Evolutionary conservation across 53 echinoderm and acorn worm genomes (phyloP), one percentile per base, ranked within the genome.

Genomic region (Paracentrotus lividus): DNA sequence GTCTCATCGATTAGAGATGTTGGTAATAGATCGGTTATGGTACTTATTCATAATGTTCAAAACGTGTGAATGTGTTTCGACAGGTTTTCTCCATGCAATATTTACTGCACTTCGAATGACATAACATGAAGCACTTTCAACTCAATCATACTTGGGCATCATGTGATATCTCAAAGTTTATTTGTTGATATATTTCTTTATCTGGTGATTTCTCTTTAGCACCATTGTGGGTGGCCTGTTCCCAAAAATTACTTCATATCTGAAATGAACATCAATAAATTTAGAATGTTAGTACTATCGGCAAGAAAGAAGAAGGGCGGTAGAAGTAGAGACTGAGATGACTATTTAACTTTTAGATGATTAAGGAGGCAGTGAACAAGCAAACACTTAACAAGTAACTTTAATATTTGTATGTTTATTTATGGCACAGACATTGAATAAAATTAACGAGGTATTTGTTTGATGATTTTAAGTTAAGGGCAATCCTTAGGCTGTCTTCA

Each of bases 371-470:
- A 33, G 67, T 12, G 2, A 67, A 32, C 33, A 31, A 67, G 14
- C 23, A 14, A 21, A 42, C 42, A 77, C 13, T 81, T 44, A 14
- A 81, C n/a, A 45, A 26, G 45, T 81, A 42, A 12, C 27, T 81
- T n/a, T 47, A 26, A 47, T 45, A 26, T 45, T 23, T 81, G 47
- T 24, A 81, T 81, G 47, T 47, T 81, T 81, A 81, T 26, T 81
- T 81, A 8, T 18, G 26, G n/a, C 18, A 26, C 42, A 45, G 47
- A 81, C 44, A 27, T 45, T 81, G 81, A 81, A 81, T 81, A 20
- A 26, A 44, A 9, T 8, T 81, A 81, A 81, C 47, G 81, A 81
- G 81, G 1, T 26, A 47, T 81, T 81, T 81, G 81, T 47, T 76
- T 10, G 10, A 33, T n/a, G n/a, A 23, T n/a, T 8, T 45, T 81